Percentiles rank a stretch among this genome's conserved stretches.
Conservation (phyloP, 2,888 invertebrate species). For the Coenonympha arcania region DNA sequence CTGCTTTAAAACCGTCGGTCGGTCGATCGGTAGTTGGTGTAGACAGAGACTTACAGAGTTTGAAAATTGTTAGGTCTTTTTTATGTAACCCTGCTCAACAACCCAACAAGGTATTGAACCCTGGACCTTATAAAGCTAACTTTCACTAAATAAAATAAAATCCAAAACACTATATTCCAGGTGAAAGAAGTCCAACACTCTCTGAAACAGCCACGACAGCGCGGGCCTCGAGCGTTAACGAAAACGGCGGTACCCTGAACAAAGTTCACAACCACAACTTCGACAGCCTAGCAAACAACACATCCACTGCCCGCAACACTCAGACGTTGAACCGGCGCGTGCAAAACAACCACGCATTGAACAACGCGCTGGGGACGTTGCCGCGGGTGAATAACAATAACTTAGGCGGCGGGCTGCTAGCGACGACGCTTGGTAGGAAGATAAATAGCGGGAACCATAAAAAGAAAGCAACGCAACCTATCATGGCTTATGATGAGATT, state of each 20-base stretch:
- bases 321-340: conserved; percentile 60
- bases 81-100: too few relatives aligned
- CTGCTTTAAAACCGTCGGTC: too few relatives aligned
- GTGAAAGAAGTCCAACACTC: conserved; percentile 85
- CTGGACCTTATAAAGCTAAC: too few relatives aligned
- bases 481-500: conserved; percentile 75
- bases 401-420: conserved; percentile 48
- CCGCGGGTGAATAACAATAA: conserved; percentile 63
- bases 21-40: too few relatives aligned
- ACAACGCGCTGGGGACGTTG: conserved; percentile 64
- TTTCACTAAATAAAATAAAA: not conserved
- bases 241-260: conserved; percentile 56
- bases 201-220: conserved; percentile 89
- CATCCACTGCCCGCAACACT: conserved; percentile 54
- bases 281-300: conserved; percentile 48
- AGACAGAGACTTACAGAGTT: too few relatives aligned
- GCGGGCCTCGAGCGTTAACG: conserved; percentile 80
- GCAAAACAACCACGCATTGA: conserved; percentile 55
- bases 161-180: conserved; percentile 43
- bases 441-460: conserved; percentile 69
- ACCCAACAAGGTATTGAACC: too few relatives aligned
- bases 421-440: conserved; percentile 65
- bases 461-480: conserved; percentile 67
- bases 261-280: conserved; percentile 57
- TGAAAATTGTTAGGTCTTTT: too few relatives aligned